Evolutionary conservation across 2,797 vertebrate species (phyloP).

Genomic region (Spondyliosoma cantharus): DNA sequence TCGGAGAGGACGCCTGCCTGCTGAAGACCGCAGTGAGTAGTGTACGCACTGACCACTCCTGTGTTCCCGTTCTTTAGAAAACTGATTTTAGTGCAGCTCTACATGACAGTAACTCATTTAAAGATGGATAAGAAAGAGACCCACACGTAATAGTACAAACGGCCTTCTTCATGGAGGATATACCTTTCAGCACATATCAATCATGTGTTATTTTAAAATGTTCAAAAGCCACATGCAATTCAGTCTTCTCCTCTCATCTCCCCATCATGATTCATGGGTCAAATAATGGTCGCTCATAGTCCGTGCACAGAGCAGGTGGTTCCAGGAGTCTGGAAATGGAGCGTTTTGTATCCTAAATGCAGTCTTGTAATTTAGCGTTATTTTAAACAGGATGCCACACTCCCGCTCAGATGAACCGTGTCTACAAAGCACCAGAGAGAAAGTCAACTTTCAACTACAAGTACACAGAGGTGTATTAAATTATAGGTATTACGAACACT

Average conservation of each 20-base stretch:
- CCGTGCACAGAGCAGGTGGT: neutral
- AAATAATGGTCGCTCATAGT: neutral
- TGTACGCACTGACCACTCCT: conserved; percentile 8
- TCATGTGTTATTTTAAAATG: no score
- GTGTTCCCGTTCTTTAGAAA: neutral
- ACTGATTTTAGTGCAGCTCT: neutral
- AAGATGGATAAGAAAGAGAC: no score
- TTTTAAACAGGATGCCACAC: conserved; percentile 19
- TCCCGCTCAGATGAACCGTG: conserved; percentile 1
- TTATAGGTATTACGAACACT: conserved; percentile 24
- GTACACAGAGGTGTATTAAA: conserved; percentile 28
- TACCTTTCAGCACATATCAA: no score
- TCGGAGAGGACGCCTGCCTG: conserved; percentile 95
- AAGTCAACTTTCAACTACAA: neutral
- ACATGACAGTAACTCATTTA: neutral
- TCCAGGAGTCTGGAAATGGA: neutral
- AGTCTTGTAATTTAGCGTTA: neutral
- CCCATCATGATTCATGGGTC: neutral
- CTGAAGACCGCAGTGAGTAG: conserved; percentile 95
- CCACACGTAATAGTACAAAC: no score
- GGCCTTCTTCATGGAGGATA: no score
- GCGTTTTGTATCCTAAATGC: no score
- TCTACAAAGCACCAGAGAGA: conserved; percentile 20
- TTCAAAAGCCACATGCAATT: neutral
- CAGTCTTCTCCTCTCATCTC: neutral